Base-by-base conservation (phyloP, 2,888 invertebrate genomes). In the Aspidiotus destructor region DNA sequence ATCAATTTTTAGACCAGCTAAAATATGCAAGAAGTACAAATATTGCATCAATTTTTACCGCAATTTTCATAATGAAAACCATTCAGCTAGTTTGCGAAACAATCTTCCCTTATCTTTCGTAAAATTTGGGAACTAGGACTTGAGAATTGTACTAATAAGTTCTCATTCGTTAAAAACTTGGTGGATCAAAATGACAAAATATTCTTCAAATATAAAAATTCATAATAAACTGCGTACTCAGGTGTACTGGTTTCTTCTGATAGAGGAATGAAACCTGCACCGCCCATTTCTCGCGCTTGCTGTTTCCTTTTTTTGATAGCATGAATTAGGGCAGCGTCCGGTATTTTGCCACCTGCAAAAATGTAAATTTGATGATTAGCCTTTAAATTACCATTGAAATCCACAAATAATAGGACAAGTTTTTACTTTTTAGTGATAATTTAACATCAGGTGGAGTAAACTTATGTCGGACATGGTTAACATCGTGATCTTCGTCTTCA, bases 281-380 rank as follows among this genome's bases (percentile, higher is more conserved):
- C 84, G 53, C 78, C 79, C 77, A 87, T 84, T 80, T 94, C 93
- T 77, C 97, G 83, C 72, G 95, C 94, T 81, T 92, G 85, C 80
- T 97, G 97, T 75, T 98, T 83, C 71, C 90, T 85, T 80, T 98
- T 98, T 75, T 96, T 84, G 11, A 96, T 96, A 73, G 94, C 94
- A 80, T 97, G 97, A 77, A 99, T 98, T 83, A 95, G 89, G 65
- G 93, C 93, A 10, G 98, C 97, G 81, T 98, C 97, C 10, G 98
- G 97, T 76, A 97, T 97, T 73, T 86, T 87, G 15, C 96, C 96
- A 76, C 82, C 71, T 71, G 41, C 70, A 70, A 69, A 28, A 28
- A 28, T 28, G 5, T 28, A 70, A 60, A 42, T 28, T 28, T 28
- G 28, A 28, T 28, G 28, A 28, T 28, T 28, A 3, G 28, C 28